Percentiles rank a stretch among this genome's conserved stretches.
Evolutionary conservation across 2,797 vertebrate genomes (phyloP).

Genomic region (Apogon talboti): DNA sequence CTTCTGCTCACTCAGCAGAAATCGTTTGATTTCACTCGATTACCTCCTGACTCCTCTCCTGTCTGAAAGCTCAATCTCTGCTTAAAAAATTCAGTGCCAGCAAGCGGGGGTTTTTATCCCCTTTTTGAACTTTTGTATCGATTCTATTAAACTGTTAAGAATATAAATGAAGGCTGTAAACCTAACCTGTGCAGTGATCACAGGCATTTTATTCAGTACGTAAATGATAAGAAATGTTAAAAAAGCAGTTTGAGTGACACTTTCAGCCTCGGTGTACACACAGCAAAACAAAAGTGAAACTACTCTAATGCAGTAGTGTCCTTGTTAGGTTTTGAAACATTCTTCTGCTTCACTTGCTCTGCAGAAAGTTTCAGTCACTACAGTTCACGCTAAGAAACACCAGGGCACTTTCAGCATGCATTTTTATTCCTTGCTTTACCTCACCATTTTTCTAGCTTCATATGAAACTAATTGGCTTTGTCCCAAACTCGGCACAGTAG

Average conservation of each 20-base stretch:
- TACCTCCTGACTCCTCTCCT: conserved; percentile 56
- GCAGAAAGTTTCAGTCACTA: neutral
- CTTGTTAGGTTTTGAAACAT: neutral
- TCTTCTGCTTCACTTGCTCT: neutral
- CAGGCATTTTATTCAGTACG: neutral
- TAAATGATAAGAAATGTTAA: neutral
- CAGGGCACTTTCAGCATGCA: neutral
- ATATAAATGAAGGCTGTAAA: conserved; percentile 58
- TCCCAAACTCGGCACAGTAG: conserved; percentile 14
- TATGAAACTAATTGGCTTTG: neutral
- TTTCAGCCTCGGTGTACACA: too few species aligned
- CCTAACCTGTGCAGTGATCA: conserved; percentile 18
- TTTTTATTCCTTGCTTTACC: neutral
- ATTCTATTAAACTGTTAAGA: conserved; percentile 47
- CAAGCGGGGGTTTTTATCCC: conserved; percentile 35
- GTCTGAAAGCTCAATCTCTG: conserved; percentile 42
- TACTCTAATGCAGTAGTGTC: too few species aligned
- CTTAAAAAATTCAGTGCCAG: conserved; percentile 47
- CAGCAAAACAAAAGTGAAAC: too few species aligned
- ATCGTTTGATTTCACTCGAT: conserved; percentile 68
- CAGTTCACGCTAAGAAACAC: neutral
- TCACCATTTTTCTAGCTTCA: neutral
- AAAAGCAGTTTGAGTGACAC: neutral
- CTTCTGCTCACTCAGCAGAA: conserved; percentile 73
- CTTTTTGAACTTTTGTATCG: conserved; percentile 45